A percentile compares a stretch with the other conserved stretches of the same genome.
Evolutionary conservation across 2,113 vertebrate genomes (phyloP).

Genomic region (Ptilorrhoa leucosticta): DNA sequence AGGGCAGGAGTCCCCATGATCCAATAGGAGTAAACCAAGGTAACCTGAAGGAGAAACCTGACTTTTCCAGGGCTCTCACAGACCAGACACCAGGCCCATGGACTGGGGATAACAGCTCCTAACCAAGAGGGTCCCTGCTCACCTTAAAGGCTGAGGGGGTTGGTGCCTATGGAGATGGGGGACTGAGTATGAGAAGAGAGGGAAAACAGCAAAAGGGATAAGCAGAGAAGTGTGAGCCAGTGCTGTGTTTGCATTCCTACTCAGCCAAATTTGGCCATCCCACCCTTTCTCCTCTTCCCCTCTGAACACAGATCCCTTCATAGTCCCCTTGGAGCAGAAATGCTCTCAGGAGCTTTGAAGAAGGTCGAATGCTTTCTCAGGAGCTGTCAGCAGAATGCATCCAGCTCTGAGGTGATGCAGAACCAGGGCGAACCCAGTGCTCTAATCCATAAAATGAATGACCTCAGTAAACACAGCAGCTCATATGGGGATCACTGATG

Average conservation of each 20-base stretch:
- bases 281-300: not conserved
- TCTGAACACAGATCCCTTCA: not conserved
- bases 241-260: not conserved
- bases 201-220: not conserved
- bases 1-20: not conserved
- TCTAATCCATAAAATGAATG: not conserved
- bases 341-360: not conserved
- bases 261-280: not conserved
- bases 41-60: not conserved
- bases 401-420: not conserved
- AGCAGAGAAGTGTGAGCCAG: not conserved
- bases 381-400: not conserved
- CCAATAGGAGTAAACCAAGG: not conserved
- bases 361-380: not conserved
- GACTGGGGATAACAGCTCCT: not conserved
- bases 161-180: fast-evolving
- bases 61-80: not conserved
- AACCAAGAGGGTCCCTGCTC: fast-evolving
- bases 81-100: not conserved
- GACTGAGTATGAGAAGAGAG: not conserved
- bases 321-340: not conserved
- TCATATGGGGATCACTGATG: not conserved
- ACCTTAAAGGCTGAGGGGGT: not conserved
- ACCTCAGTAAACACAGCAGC: not conserved
- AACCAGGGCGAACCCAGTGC: not conserved